Conservation (phyloP, 2,888 invertebrate genomes). For the Slavum lentiscoides region DNA sequence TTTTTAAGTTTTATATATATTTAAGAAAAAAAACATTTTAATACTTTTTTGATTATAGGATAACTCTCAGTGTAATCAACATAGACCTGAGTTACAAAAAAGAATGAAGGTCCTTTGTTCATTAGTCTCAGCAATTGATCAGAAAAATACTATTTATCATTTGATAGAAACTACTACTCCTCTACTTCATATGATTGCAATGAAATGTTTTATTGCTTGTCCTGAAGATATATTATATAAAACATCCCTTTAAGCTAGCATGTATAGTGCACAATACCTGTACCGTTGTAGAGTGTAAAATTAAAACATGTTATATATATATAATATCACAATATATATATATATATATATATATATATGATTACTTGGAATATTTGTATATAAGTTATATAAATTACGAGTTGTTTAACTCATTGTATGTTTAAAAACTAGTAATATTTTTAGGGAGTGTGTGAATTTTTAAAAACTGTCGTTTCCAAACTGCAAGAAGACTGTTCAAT, state of each 20-base stretch:
- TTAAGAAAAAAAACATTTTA: not conserved
- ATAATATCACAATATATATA: too few relatives aligned
- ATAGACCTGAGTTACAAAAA: constrained; percentile 36
- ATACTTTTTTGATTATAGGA: constrained; percentile 24
- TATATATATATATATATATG: too few relatives aligned
- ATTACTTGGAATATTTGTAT: too few relatives aligned
- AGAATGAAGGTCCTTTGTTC: constrained; percentile 43
- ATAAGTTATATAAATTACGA: not conserved
- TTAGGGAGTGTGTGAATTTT: constrained; percentile 44
- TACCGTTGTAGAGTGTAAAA: too few relatives aligned
- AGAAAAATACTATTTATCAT: constrained; percentile 31
- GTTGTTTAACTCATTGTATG: not conserved
- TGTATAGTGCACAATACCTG: too few relatives aligned
- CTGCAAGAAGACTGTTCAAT: constrained; percentile 36
- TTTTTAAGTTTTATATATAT: not conserved
- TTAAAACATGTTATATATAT: too few relatives aligned
- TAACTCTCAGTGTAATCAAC: constrained; percentile 22
- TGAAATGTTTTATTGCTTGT: constrained; percentile 42
- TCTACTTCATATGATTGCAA: constrained; percentile 28
- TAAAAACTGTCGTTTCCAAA: constrained; percentile 37
- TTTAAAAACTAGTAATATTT: not conserved
- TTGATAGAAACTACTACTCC: constrained; percentile 42
- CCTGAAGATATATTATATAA: constrained; percentile 42
- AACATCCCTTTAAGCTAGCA: constrained; percentile 26
- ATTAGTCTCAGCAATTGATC: constrained; percentile 48